Conservation (phyloP, 2,888 invertebrate genomes). For the Drosophila koepferae region DNA sequence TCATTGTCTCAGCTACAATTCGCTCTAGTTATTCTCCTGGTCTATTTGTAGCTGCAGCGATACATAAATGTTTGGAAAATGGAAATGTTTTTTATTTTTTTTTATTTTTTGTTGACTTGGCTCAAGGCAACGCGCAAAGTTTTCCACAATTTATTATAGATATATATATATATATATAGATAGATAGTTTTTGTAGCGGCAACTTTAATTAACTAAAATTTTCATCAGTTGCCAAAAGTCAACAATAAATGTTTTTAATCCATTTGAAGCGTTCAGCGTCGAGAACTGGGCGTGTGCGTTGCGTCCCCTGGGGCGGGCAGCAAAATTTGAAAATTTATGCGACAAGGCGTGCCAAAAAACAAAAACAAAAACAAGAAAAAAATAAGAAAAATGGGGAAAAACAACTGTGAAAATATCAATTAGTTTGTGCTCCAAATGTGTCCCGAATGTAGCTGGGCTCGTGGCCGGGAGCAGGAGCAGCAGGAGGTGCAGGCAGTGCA, state of each 20-base stretch:
- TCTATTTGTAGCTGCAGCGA: not conserved
- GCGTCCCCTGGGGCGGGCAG: conserved; percentile 23
- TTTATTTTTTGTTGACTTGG: not conserved
- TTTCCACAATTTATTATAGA: not conserved
- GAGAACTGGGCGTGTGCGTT: conserved; percentile 41
- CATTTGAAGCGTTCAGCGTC: conserved; percentile 23
- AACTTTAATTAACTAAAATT: conserved; percentile 6
- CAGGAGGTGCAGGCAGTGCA: not conserved
- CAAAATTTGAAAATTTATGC: conserved; percentile 56
- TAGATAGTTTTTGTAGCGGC: not conserved
- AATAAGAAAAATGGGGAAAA: conserved; percentile 9
- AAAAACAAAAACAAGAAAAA: conserved; percentile 1
- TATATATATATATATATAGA: too few species aligned
- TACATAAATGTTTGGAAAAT: not conserved
- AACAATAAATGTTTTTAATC: conserved; percentile 37
- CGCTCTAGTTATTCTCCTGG: not conserved
- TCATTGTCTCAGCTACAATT: not conserved
- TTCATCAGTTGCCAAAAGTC: not conserved
- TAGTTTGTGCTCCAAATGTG: conserved; percentile 72
- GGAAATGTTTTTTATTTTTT: not conserved
- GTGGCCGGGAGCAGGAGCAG: too few species aligned
- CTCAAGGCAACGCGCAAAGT: not conserved
- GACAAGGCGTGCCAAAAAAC: conserved; percentile 51
- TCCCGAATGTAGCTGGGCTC: conserved; percentile 65
- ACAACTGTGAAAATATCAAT: conserved; percentile 68